phyloP scores from a whole-genome alignment of 2,797 vertebrate species.

The Emydoidea blandingii region DNA sequence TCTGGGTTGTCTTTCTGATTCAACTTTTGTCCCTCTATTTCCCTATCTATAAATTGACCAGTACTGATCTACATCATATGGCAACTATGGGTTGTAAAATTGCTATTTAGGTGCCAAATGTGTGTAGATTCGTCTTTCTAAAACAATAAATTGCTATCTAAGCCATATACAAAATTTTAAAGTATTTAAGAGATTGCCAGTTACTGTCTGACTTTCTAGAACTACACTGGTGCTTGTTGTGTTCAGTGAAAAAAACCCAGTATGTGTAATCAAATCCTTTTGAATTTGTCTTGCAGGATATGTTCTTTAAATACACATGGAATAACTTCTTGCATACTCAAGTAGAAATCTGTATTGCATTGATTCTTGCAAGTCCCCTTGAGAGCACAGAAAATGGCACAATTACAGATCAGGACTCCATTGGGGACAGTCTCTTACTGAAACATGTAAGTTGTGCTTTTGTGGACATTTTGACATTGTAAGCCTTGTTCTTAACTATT shows the following conservation, averaged over 20 bases:
- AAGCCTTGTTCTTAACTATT: not conserved
- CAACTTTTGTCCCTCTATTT: not conserved
- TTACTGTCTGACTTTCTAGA: not conserved
- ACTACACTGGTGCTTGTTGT: not conserved
- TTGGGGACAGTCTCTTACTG: conserved; percentile 90
- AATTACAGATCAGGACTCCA: conserved; percentile 85
- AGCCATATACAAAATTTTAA: not conserved
- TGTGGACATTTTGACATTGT: not conserved
- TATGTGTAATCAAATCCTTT: not conserved
- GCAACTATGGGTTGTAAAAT: not conserved
- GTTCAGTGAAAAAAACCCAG: not conserved
- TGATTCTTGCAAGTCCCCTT: conserved; percentile 96
- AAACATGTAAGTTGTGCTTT: conserved; percentile 89
- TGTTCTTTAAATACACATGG: conserved; percentile 99
- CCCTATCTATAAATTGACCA: not conserved
- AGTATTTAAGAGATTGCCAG: not conserved
- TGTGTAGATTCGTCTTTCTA: not conserved
- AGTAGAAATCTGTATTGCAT: conserved; percentile 97
- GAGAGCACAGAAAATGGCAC: conserved; percentile 87
- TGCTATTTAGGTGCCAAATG: not conserved
- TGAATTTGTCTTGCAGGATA: conserved; percentile 85
- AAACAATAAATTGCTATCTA: not conserved
- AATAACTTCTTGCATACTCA: conserved; percentile 99
- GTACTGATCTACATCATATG: not conserved
- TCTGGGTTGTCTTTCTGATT: not conserved